Percentiles rank a stretch among this genome's conserved stretches.
Conservation (phyloP, 2,113 vertebrate genomes). For the Clupea harengus region DNA sequence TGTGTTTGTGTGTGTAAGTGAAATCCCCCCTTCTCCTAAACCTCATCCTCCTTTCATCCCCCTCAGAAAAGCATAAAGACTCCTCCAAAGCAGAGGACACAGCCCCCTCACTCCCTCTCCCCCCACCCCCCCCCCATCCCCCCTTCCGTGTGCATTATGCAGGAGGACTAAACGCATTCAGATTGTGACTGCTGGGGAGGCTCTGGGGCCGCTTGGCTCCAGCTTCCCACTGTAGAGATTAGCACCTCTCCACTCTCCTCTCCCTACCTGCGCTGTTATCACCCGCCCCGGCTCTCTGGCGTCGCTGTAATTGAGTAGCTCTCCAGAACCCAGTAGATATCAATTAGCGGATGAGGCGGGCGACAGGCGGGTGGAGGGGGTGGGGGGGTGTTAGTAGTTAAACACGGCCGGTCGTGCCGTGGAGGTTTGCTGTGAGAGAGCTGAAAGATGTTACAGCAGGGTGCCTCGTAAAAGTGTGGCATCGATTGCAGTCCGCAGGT, state of each 20-base stretch:
- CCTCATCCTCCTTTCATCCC: background rate
- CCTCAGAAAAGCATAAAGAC: background rate
- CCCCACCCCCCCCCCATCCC: background rate
- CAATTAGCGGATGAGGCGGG: background rate
- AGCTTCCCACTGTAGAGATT: slow-evolving; percentile 20
- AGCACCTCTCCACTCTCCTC: background rate
- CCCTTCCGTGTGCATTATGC: slow-evolving; percentile 8
- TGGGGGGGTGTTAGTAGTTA: background rate
- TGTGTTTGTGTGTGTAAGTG: background rate
- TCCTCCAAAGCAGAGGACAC: background rate
- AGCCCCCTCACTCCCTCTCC: background rate
- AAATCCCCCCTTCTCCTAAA: background rate
- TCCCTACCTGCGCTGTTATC: slow-evolving; percentile 7
- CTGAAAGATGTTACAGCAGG: background rate
- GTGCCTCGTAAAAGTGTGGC: slow-evolving; percentile 44
- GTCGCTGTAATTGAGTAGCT: background rate
- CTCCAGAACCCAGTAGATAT: background rate
- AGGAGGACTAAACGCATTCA: slow-evolving; percentile 32
- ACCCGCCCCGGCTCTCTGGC: background rate
- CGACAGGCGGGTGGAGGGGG: background rate
- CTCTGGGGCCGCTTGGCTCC: slow-evolving; percentile 29
- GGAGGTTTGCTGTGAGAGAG: background rate
- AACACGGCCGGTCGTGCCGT: background rate
- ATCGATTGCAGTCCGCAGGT: slow-evolving; percentile 54
- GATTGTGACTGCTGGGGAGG: background rate